A percentile compares a stretch with the other conserved stretches of the same genome.
These are phyloP conservation scores for Sander lucioperca DNA, from an alignment of 2,113 vertebrate genomes.

Conservation along the genomic window DNA sequence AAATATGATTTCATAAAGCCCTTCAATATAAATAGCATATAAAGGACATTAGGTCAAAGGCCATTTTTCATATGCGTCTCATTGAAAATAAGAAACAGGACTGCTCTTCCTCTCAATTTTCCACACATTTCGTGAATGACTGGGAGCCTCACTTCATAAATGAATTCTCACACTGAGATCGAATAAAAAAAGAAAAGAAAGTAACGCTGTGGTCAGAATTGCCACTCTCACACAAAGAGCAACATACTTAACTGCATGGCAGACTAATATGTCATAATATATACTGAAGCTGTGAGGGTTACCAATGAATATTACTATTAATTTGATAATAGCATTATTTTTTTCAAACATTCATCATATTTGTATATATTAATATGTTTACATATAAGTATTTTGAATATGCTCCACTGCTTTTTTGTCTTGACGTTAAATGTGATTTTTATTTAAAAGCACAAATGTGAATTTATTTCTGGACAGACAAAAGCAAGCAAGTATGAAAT, in stretches of 20 bases:
- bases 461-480: constrained; percentile 35
- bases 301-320: background rate
- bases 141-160: constrained; percentile 43
- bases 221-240: constrained; percentile 17
- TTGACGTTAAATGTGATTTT: background rate
- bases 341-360: background rate
- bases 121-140: constrained; percentile 39
- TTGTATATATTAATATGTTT: background rate
- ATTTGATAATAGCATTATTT: background rate
- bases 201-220: constrained; percentile 7
- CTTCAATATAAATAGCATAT: constrained; percentile 27
- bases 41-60: constrained; percentile 70
- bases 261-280: background rate
- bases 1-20: constrained; percentile 26
- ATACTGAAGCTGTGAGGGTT: background rate
- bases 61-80: constrained; percentile 56
- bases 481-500: constrained; percentile 49
- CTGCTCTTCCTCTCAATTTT: constrained; percentile 36
- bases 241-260: background rate
- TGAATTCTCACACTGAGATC: constrained; percentile 19
- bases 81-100: constrained; percentile 17
- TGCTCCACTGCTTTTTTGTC: background rate
- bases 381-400: background rate
- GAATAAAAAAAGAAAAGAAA: constrained; percentile 2
- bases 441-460: background rate